Evolutionary conservation across 53 echinoderm and acorn worm genomes (phyloP).

Genomic region (Apostichopus leukothele): DNA sequence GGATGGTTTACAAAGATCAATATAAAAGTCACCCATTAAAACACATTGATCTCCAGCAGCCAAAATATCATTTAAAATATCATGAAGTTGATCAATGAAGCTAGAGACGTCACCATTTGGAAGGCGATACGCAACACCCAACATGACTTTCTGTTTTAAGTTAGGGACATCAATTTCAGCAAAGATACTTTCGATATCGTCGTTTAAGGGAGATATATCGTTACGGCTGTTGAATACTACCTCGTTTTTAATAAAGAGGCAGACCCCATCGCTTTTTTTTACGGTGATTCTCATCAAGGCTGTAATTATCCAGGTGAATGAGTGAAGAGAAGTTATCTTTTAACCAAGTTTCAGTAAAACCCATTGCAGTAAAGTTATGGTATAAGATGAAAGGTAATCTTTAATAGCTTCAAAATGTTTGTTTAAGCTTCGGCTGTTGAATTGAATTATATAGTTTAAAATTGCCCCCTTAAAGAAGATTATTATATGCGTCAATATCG

Average conservation of each 20-base stretch:
- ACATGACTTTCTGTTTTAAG: not conserved
- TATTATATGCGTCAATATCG: no score
- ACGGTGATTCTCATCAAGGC: no score
- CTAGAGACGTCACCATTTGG: not conserved
- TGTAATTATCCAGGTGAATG: no score
- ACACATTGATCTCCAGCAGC: not conserved
- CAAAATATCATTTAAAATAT: not conserved
- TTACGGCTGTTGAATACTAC: not conserved
- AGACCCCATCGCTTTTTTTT: not conserved
- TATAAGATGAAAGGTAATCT: no score
- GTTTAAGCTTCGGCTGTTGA: no score
- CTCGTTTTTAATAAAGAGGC: not conserved
- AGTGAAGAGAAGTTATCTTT: no score
- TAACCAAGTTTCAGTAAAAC: no score
- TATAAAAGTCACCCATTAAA: not conserved
- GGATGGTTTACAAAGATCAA: not conserved
- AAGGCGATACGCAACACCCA: not conserved
- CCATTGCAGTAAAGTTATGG: no score
- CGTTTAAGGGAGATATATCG: not conserved
- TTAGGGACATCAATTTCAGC: constrained; percentile 5
- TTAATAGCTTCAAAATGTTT: no score
- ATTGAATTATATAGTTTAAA: no score
- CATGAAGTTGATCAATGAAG: not conserved
- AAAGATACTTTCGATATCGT: constrained; percentile 9
- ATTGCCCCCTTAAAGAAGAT: no score